Evolutionary conservation across 2,113 vertebrate species (phyloP).

Genomic region (Nannobrachium achirus): DNA sequence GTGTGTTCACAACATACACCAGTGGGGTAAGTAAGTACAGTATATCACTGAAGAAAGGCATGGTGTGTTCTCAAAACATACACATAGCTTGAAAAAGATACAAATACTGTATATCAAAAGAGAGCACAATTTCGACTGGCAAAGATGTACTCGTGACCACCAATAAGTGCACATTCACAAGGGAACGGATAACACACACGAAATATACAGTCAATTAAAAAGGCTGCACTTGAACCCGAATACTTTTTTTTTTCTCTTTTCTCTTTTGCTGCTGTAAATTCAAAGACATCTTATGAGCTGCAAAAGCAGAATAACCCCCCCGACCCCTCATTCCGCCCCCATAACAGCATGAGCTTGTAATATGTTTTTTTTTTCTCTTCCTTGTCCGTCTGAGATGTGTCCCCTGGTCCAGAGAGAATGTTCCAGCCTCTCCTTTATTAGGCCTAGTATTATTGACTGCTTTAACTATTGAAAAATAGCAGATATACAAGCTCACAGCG

Average conservation of each 20-base stretch:
- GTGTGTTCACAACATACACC: constrained; percentile 9
- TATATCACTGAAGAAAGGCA: not conserved
- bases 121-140: constrained; percentile 28
- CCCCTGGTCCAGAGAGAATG: not conserved
- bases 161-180: constrained; percentile 49
- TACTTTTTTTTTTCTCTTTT: not conserved
- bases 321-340: too few relatives aligned
- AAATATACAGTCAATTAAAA: constrained; percentile 54
- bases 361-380: not conserved
- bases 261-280: constrained; percentile 20
- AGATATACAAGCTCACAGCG: too few relatives aligned
- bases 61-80: constrained; percentile 35
- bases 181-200: constrained; percentile 42
- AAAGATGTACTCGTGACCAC: constrained; percentile 29
- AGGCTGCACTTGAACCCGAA: not conserved
- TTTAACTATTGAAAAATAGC: too few relatives aligned
- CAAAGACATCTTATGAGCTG: constrained; percentile 46
- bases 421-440: constrained; percentile 8
- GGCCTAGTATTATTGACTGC: too few relatives aligned
- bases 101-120: constrained; percentile 54
- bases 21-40: not conserved
- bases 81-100: constrained; percentile 52
- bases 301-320: constrained; percentile 13
- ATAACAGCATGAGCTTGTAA: constrained; percentile 23
- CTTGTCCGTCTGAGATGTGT: not conserved